These are phyloP conservation scores for Leucania comma DNA, from an alignment of 2,888 invertebrate genomes.

Conservation along the genomic window DNA sequence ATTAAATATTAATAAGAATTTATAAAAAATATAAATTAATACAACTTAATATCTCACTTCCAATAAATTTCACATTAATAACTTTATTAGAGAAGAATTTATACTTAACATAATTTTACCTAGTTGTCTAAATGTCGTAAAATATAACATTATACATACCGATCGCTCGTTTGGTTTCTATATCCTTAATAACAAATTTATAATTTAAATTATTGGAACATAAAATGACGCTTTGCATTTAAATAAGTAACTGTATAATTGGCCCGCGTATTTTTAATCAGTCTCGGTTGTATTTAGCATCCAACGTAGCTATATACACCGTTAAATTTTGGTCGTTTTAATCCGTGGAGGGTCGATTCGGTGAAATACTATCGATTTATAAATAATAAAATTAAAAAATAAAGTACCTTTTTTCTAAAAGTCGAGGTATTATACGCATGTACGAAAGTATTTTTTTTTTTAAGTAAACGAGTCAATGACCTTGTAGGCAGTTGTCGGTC, in stretches of 20 bases:
- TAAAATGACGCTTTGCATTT: constrained; percentile 38
- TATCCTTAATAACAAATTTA: constrained; percentile 20
- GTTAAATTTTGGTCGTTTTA: too few species aligned
- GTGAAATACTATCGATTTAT: too few species aligned
- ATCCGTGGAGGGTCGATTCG: too few species aligned
- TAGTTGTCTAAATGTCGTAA: constrained; percentile 18
- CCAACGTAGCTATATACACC: too few species aligned
- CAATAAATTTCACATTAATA: constrained; percentile 45
- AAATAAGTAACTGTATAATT: constrained; percentile 13
- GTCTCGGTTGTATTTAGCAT: neutral
- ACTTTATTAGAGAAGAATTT: constrained; percentile 46
- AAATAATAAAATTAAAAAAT: too few species aligned
- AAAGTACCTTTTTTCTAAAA: too few species aligned
- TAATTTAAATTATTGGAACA: constrained; percentile 36
- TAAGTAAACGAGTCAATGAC: too few species aligned
- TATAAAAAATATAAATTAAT: constrained; percentile 15
- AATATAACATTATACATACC: constrained; percentile 19
- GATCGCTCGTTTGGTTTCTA: constrained; percentile 14
- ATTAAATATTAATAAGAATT: constrained; percentile 3
- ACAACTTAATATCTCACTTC: constrained; percentile 9
- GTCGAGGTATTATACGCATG: too few species aligned
- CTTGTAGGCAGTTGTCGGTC: too few species aligned
- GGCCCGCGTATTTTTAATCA: constrained; percentile 4
- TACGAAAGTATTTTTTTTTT: too few species aligned
- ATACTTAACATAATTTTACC: constrained; percentile 29